Evolutionary conservation across 2,888 invertebrate species (phyloP), one percentile per base, ranked within the genome.

Genomic region (Chirona hameri): DNA sequence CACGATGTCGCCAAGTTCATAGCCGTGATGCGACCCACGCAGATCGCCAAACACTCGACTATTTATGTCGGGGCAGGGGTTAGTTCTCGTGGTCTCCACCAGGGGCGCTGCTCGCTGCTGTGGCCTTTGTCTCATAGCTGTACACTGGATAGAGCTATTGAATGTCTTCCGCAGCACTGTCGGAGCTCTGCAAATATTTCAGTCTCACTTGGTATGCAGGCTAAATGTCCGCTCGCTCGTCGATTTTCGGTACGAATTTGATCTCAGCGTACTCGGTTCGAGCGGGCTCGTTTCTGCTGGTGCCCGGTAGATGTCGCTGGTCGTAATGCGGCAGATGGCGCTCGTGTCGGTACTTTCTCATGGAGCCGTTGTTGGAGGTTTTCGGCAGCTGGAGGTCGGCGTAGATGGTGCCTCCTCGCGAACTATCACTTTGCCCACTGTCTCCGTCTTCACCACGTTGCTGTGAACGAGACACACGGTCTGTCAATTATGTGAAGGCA

Each of bases 321-420:
- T 55, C 27, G 15, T 15, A 3, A 27, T 48, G 18, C 52, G 10
- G 46, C 24, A 7, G 76, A 10, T 46, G 76, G 24, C 76, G 76
- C 12, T 39, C 39, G 39, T 80, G 52, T 27, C 80, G 80, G 52
- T 80, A 24, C 52, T 80, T 80, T 29, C 84, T 83, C 87, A 87
- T 87, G 29, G 86, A 86, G 52, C 87, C 87, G 84, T 87, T 86
- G 84, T 87, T 87, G 85, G 87, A 87, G 57, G 87, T 86, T 83
- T 87, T 87, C 31, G 87, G 87, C 82, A 87, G 86, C 85, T 88
- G 88, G 52, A 88, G 86, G 84, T 88, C 88, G 52, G 87, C 87
- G 84, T 88, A 88, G 79, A 87, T 86, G 83, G 87, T 87, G 84
- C 87, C 84, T 21, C 81, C 69, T 65, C 82, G 82, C 80, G 83